Evolutionary conservation across 2,888 invertebrate species (phyloP).

Genomic region (Hypolimnas misippus): DNA sequence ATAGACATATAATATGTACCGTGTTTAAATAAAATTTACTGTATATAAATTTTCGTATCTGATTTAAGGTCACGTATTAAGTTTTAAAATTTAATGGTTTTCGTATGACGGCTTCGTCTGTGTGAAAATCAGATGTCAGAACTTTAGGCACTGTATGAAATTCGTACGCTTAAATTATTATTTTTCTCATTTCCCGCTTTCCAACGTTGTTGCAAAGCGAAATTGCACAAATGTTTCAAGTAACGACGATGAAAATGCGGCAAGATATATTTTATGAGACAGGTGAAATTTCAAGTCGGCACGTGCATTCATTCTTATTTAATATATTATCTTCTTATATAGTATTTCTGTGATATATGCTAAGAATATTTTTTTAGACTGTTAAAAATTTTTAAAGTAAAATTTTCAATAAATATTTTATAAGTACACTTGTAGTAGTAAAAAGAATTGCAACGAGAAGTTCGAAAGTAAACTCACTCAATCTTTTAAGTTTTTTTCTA

Average conservation of each 20-base stretch:
- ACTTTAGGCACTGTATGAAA: too few relatives aligned
- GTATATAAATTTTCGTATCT: too few relatives aligned
- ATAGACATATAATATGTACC: too few relatives aligned
- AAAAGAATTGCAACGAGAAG: too few relatives aligned
- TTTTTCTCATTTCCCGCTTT: conserved; percentile 16
- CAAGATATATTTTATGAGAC: conserved; percentile 19
- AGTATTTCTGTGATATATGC: not conserved
- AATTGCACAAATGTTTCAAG: conserved; percentile 23
- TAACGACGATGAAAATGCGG: conserved; percentile 14
- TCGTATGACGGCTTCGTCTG: not conserved
- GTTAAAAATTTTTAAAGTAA: too few relatives aligned
- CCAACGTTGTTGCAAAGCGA: conserved; percentile 6
- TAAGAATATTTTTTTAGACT: too few relatives aligned
- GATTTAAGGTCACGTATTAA: not conserved
- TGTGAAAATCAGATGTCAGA: not conserved
- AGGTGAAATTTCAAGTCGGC: conserved; percentile 18
- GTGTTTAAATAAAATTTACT: too few relatives aligned
- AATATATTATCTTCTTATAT: conserved; percentile 10
- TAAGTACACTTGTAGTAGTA: too few relatives aligned
- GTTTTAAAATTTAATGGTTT: conserved; percentile 13
- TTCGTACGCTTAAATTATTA: conserved; percentile 9
- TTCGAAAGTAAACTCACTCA: too few relatives aligned
- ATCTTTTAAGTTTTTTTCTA: too few relatives aligned
- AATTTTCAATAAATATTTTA: too few relatives aligned
- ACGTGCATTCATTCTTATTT: conserved; percentile 9